Evolutionary conservation across 2,888 invertebrate species (phyloP).

Genomic region (Lysandra bellargus): DNA sequence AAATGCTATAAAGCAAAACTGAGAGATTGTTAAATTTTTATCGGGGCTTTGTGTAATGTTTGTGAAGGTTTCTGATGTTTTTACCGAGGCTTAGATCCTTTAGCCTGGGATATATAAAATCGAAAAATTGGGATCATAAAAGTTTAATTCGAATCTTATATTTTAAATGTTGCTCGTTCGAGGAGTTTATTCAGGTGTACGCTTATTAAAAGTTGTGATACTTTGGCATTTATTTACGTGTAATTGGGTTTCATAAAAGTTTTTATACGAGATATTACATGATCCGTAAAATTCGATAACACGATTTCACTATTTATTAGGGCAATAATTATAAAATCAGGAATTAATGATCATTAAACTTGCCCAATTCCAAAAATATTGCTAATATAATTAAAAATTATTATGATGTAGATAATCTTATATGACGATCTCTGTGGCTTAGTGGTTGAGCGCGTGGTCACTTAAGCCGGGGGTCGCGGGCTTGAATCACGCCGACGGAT

Average conservation of each 20-base stretch:
- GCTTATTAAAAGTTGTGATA: constrained; percentile 7
- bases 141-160: constrained; percentile 34
- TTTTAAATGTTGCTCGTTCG: not conserved
- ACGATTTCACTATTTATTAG: not conserved
- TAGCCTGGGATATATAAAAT: constrained; percentile 45
- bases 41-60: constrained; percentile 42
- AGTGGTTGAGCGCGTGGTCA: too few species aligned
- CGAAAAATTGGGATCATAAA: constrained; percentile 43
- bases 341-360: too few species aligned
- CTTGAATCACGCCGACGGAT: too few species aligned
- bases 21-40: constrained; percentile 40
- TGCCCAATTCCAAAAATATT: too few species aligned
- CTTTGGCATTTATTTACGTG: not conserved
- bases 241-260: not conserved
- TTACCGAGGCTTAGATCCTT: constrained; percentile 42
- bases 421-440: too few species aligned
- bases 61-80: constrained; percentile 41
- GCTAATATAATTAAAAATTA: too few species aligned
- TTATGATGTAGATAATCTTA: too few species aligned
- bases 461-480: too few species aligned
- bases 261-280: not conserved
- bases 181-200: not conserved
- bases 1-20: constrained; percentile 23
- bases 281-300: not conserved
- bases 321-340: not conserved